phyloP scores from a whole-genome alignment of 1,140 invertebrate genomes.

The Anadara kagoshimensis region DNA sequence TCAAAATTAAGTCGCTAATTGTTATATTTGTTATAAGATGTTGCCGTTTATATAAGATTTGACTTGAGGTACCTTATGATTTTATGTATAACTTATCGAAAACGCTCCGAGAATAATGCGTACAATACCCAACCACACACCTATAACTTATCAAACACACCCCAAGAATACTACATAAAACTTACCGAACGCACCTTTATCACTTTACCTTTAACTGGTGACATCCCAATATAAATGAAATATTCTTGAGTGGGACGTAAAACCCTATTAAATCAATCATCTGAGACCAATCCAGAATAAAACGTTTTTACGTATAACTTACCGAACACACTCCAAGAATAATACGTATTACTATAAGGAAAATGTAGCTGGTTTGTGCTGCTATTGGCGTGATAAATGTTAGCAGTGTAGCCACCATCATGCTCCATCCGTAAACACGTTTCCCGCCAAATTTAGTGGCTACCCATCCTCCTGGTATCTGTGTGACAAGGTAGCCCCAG shows the following conservation, averaged over 20 bases:
- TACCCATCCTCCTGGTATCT: slow-evolving; percentile 73
- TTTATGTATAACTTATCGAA: background rate
- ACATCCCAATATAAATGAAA: too few species aligned
- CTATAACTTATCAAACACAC: too few species aligned
- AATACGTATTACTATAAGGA: slow-evolving; percentile 67
- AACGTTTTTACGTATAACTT: slow-evolving; percentile 35
- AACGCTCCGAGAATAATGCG: background rate
- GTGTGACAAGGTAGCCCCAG: slow-evolving; percentile 73
- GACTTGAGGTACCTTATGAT: too few species aligned
- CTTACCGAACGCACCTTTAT: background rate
- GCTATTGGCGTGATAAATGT: slow-evolving; percentile 68
- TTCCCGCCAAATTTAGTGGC: slow-evolving; percentile 72
- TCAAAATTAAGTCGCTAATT: too few species aligned
- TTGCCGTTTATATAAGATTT: too few species aligned
- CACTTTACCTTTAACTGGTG: too few species aligned
- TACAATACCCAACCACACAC: too few species aligned
- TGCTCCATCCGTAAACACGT: slow-evolving; percentile 61
- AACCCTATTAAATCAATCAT: too few species aligned
- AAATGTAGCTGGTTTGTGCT: slow-evolving; percentile 56
- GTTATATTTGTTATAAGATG: too few species aligned
- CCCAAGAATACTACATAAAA: background rate
- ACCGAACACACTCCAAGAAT: slow-evolving; percentile 69
- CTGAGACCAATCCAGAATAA: background rate
- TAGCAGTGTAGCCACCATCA: slow-evolving; percentile 56
- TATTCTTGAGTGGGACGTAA: too few species aligned